These are phyloP conservation scores for Anthophora plumipes DNA, from an alignment of 2,888 invertebrate genomes.

Conservation along the genomic window DNA sequence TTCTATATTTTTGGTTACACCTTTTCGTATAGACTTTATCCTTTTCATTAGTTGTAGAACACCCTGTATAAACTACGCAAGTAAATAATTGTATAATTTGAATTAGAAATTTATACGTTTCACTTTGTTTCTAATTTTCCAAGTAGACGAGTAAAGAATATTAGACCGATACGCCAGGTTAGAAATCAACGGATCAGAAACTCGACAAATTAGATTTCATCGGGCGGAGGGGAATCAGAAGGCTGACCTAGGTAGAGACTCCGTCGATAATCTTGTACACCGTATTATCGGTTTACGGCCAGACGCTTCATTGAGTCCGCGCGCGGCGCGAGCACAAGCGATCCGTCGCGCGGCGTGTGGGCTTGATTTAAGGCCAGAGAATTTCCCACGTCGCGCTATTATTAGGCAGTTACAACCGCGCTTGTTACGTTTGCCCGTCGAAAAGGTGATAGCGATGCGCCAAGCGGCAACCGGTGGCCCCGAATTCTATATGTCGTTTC, in stretches of 20 bases:
- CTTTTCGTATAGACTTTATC: too few species aligned
- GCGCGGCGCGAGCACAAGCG: slow-evolving; percentile 2
- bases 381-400: slow-evolving; percentile 61
- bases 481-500: slow-evolving; percentile 55
- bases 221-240: not conserved
- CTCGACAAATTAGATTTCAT: slow-evolving; percentile 21
- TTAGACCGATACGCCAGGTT: too few species aligned
- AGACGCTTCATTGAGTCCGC: slow-evolving; percentile 3
- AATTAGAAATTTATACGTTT: too few species aligned
- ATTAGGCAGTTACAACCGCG: slow-evolving; percentile 50
- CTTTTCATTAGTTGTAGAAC: too few species aligned
- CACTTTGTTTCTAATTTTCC: too few species aligned
- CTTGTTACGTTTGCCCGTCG: slow-evolving; percentile 43
- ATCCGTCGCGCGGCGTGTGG: slow-evolving; percentile 47
- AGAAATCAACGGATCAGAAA: not conserved
- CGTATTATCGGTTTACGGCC: slow-evolving; percentile 49
- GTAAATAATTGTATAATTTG: too few species aligned
- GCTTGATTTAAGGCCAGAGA: slow-evolving; percentile 65
- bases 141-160: too few species aligned
- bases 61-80: too few species aligned
- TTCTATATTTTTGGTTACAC: too few species aligned
- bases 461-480: slow-evolving; percentile 50
- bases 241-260: not conserved
- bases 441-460: slow-evolving; percentile 45
- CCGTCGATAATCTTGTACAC: slow-evolving; percentile 34